phyloP scores from a whole-genome alignment of 1,140 invertebrate genomes.

The Diorhabda carinulata region DNA sequence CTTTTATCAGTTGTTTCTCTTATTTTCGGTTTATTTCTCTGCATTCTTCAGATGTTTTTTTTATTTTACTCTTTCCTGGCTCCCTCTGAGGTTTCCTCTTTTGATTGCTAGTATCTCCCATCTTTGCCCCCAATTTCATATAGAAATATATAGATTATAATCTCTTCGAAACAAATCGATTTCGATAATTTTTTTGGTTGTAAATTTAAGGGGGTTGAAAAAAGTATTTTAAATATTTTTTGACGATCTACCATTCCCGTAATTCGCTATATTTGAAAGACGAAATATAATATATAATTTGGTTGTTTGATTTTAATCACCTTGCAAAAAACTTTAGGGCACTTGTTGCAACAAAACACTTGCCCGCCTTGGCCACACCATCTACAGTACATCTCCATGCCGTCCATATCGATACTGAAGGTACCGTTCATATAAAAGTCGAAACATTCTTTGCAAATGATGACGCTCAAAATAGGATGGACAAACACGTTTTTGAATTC shows the following conservation, averaged over 20 bases:
- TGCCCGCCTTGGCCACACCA: slow-evolving; percentile 86
- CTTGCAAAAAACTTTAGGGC: slow-evolving; percentile 74
- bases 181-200: neutral
- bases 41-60: no score
- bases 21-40: no score
- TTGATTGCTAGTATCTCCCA: no score
- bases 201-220: neutral
- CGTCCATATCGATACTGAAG: slow-evolving; percentile 77
- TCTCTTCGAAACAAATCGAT: neutral
- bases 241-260: no score
- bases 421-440: slow-evolving; percentile 73
- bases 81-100: no score
- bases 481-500: slow-evolving; percentile 58
- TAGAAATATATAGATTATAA: slow-evolving; percentile 11
- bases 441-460: slow-evolving; percentile 76
- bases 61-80: no score
- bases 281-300: no score
- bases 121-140: slow-evolving; percentile 11
- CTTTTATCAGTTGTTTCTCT: no score
- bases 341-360: slow-evolving; percentile 80
- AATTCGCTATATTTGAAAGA: no score
- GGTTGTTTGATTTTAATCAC: slow-evolving; percentile 33
- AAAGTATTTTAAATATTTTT: neutral
- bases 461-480: slow-evolving; percentile 73
- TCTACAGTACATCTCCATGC: slow-evolving; percentile 81